A percentile compares a stretch with the other conserved stretches of the same genome.
Evolutionary conservation across 1,140 invertebrate species (phyloP).

Genomic region (Arctopsyche grandis): DNA sequence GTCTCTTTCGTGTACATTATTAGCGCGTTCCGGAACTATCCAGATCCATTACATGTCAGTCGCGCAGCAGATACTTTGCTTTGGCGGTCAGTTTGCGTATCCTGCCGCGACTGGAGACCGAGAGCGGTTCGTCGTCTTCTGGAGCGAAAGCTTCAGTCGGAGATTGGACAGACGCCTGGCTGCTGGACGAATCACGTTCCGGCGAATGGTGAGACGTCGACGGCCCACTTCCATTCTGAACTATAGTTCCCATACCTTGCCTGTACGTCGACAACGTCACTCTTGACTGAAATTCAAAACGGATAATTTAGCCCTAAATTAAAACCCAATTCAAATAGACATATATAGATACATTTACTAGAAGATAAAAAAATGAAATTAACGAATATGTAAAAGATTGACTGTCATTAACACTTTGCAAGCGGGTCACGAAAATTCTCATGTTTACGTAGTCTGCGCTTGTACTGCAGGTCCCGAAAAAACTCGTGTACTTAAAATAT

Average conservation of each 20-base stretch:
- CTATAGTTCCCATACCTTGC: not conserved
- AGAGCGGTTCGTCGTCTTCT: conserved; percentile 65
- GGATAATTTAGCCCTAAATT: not conserved
- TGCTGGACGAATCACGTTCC: not conserved
- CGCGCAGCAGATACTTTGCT: conserved; percentile 74
- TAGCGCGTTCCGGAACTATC: not conserved
- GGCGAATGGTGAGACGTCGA: conserved; percentile 21
- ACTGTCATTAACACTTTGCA: too few species aligned
- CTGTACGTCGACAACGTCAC: not conserved
- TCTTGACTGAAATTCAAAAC: conserved; percentile 8
- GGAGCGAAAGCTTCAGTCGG: conserved; percentile 53
- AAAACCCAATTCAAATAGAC: too few species aligned
- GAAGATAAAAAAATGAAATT: not conserved
- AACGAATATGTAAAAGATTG: not conserved
- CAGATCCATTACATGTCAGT: conserved; percentile 59
- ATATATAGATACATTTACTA: too few species aligned
- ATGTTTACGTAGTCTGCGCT: too few species aligned
- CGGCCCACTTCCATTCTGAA: not conserved
- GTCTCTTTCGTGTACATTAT: not conserved
- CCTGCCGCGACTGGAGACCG: conserved; percentile 83
- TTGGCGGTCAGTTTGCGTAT: conserved; percentile 84
- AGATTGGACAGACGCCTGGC: conserved; percentile 41
- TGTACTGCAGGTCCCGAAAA: too few species aligned
- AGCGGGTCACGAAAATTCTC: too few species aligned
- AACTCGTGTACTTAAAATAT: too few species aligned